These are phyloP conservation scores for Gymnoscopelus microlampas DNA, from an alignment of 2,797 vertebrate genomes.

Conservation along the genomic window DNA sequence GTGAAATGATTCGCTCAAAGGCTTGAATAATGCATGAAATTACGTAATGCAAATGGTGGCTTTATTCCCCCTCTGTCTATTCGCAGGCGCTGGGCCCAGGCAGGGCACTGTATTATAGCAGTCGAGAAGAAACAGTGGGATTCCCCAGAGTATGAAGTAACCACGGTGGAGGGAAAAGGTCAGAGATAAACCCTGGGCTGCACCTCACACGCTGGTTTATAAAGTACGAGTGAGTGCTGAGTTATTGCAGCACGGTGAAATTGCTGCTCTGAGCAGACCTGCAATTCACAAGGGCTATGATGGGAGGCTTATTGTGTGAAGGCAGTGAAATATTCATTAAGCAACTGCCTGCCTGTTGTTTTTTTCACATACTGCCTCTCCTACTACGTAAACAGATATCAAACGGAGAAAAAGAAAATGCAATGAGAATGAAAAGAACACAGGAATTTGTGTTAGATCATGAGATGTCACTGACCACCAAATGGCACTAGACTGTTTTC, in stretches of 20 bases:
- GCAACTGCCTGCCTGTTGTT: conserved; percentile 53
- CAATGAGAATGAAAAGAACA: conserved; percentile 29
- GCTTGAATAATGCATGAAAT: conserved; percentile 84
- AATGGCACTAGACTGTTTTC: conserved; percentile 68
- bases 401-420: conserved; percentile 58
- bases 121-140: conserved; percentile 57
- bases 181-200: conserved; percentile 64
- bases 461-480: conserved; percentile 42
- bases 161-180: conserved; percentile 69
- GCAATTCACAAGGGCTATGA: conserved; percentile 56
- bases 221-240: conserved; percentile 39
- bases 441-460: conserved; percentile 25
- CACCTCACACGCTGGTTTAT: conserved; percentile 57
- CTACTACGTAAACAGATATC: conserved; percentile 56
- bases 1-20: conserved; percentile 73
- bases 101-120: conserved; percentile 51
- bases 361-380: conserved; percentile 39
- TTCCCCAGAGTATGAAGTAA: conserved; percentile 60
- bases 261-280: conserved; percentile 43
- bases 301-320: conserved; percentile 66
- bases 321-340: conserved; percentile 74
- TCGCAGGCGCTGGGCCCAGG: conserved; percentile 44
- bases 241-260: conserved; percentile 49
- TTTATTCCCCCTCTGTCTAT: conserved; percentile 70
- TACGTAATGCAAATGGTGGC: conserved; percentile 81